A percentile compares a stretch with the other conserved stretches of the same genome.
phyloP scores from a whole-genome alignment of 2,113 vertebrate genomes.

The Chaetura pelagica region DNA sequence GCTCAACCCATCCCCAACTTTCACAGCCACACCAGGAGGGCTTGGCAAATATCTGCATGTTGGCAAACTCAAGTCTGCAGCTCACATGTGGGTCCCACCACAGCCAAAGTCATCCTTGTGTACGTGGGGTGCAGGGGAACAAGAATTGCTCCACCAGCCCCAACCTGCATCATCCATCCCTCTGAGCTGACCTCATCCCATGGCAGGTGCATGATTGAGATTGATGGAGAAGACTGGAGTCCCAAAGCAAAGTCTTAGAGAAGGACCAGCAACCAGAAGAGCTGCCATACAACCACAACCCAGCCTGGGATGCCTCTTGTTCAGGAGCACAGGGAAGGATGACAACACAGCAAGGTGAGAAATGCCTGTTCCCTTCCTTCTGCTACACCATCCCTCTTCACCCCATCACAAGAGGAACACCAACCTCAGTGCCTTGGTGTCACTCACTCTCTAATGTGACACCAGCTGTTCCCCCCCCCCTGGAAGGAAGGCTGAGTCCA shows the following conservation, averaged over 20 bases:
- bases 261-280: background rate
- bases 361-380: background rate
- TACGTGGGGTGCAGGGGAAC: background rate
- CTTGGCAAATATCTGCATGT: background rate
- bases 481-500: background rate
- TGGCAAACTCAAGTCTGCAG: background rate
- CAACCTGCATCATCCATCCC: background rate
- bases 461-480: background rate
- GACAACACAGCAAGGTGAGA: background rate
- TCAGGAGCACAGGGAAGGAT: background rate
- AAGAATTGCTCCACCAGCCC: background rate
- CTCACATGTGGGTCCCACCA: background rate
- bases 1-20: background rate
- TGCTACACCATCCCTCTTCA: background rate
- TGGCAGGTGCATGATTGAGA: background rate
- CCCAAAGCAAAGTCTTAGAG: background rate
- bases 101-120: background rate
- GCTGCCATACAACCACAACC: background rate
- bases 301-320: background rate
- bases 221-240: background rate
- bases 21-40: background rate
- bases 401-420: background rate
- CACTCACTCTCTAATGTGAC: background rate
- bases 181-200: background rate
- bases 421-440: constrained; percentile 27